Evolutionary conservation across 2,888 invertebrate species (phyloP).

Genomic region (Pandemis corylana): DNA sequence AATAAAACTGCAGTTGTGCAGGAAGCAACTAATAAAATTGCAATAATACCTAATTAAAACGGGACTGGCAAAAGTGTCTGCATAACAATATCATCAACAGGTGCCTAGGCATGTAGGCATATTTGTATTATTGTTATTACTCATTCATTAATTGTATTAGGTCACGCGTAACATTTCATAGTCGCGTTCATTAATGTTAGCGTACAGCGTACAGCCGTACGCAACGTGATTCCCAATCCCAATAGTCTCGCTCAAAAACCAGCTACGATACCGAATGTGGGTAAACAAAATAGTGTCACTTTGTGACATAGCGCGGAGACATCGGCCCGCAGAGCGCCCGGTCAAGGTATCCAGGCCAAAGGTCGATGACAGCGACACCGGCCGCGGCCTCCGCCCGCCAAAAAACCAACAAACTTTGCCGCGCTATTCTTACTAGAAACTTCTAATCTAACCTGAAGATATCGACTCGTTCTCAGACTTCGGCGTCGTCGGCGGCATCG

Average conservation of each 20-base stretch:
- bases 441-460: constrained; percentile 76
- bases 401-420: constrained; percentile 53
- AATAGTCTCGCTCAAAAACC: constrained; percentile 19
- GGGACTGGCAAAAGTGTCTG: constrained; percentile 8
- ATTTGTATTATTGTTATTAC: constrained; percentile 8
- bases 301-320: constrained; percentile 60
- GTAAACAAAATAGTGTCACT: constrained; percentile 76
- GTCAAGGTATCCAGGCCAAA: constrained; percentile 85
- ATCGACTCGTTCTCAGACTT: constrained; percentile 84
- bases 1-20: not conserved
- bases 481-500: constrained; percentile 81
- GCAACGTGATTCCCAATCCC: not conserved
- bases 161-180: constrained; percentile 18
- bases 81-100: constrained; percentile 10
- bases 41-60: constrained; percentile 9
- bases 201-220: constrained; percentile 5
- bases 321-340: constrained; percentile 69
- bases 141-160: constrained; percentile 32
- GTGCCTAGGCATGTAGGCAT: constrained; percentile 1
- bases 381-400: constrained; percentile 58
- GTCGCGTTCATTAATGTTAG: constrained; percentile 23
- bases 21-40: not conserved
- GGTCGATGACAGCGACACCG: constrained; percentile 79
- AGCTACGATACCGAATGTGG: constrained; percentile 51
- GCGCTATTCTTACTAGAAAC: constrained; percentile 35